Base-by-base conservation (phyloP, 2,113 vertebrate genomes). In the Orycteropus afer region DNA sequence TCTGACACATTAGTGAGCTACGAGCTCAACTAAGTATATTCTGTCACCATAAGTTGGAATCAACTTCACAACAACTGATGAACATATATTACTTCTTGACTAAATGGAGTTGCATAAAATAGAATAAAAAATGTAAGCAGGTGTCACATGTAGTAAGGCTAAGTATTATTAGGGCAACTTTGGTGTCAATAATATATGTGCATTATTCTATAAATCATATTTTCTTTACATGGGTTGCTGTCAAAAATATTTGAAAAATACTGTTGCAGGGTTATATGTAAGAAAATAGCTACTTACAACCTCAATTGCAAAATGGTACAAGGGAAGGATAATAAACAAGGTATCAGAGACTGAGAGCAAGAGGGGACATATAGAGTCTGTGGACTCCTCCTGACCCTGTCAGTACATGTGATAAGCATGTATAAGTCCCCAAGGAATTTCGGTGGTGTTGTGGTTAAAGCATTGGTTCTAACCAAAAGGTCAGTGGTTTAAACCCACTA, bases 301-400 rank as follows among this genome's bases (percentile, higher is more conserved):
- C 5, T n/a, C 13, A 2, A 7, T 8, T 40, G 29, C 69, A 84
- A 80, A 59, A 13, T 10, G 17, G 34, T 47, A 3, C 22, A 9
- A 37, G 42, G 8, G 29, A 49, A n/a, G 49, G 42, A 29, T 25
- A 15, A 65, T 14, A 23, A 7, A 6, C 7, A 17, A 7, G 27
- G 22, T 5, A 37, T 18, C 10, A 15, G 3, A 90, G 15, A 17
- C 29, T 32, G 23, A 65, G 1, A 45, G 7, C n/a, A 17, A 20
- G 5, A 15, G 22, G 1, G 15, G 29, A 6, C 34, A 18, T 5
- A 9, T 0, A 23, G 34, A 69, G 20, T 37, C 22, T 14, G 47
- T 2, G 8, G 63, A 10, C n/a, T 45, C 11, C n/a, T 73, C 67
- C 7, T 2, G 15, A 18, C 14, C 29, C 17, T 32, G 17, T 11